A percentile compares a stretch with the other conserved stretches of the same genome.
Conservation (phyloP, 2,113 vertebrate species). For the Myodes glareolus region DNA sequence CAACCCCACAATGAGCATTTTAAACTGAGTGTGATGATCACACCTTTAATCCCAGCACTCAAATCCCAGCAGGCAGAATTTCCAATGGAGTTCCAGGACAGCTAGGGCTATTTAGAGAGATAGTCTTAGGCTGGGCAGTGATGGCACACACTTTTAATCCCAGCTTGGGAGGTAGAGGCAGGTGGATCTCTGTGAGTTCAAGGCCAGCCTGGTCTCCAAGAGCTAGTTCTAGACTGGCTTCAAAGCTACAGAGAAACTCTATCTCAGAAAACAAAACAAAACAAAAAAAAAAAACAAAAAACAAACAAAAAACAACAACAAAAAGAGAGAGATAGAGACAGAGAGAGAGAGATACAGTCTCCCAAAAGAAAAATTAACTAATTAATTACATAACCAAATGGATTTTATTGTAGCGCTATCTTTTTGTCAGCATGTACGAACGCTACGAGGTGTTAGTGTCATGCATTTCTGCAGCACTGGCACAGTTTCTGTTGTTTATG, state of each 20-base stretch:
- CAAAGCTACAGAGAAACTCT: too few relatives aligned
- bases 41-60: not conserved
- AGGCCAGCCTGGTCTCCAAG: too few relatives aligned
- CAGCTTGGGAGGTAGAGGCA: too few relatives aligned
- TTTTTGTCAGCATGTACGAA: not conserved
- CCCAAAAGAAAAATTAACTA: not conserved
- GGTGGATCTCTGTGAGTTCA: too few relatives aligned
- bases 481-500: not conserved
- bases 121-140: too few relatives aligned
- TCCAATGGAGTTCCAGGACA: not conserved
- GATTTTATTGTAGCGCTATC: not conserved
- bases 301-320: too few relatives aligned
- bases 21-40: not conserved
- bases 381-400: not conserved
- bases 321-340: too few relatives aligned
- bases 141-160: too few relatives aligned
- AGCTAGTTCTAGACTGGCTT: too few relatives aligned
- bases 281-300: too few relatives aligned
- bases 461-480: slow-evolving; percentile 26
- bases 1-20: not conserved
- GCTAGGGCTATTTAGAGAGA: not conserved
- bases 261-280: too few relatives aligned
- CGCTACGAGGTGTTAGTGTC: not conserved
- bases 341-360: not conserved
- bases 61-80: not conserved